Evolutionary conservation across 2,888 invertebrate genomes (phyloP), one percentile per base, ranked within the genome.

Genomic region (Itoplectis maculator): DNA sequence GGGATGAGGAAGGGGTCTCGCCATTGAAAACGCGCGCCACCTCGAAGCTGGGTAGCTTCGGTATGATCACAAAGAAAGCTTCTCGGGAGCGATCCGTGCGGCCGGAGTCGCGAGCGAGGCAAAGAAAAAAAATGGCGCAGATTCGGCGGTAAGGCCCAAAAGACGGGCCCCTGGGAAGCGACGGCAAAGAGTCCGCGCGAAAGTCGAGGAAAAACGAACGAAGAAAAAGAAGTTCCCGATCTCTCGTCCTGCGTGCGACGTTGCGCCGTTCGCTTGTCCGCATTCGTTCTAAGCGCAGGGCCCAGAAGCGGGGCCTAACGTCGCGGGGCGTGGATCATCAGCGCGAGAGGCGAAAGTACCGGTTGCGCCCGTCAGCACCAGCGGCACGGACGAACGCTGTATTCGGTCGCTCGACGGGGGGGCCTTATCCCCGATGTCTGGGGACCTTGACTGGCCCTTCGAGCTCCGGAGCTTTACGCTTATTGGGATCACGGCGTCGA

Each of bases 401-500:
- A 83, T 86, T 87, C 84, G 81, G 69, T 59, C 81, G 69, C 86
- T 83, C 85, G 82, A 87, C 86, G 81, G 87, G 86, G n/a, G 87
- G 87, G 87, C 86, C 87, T 81, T 80, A 85, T 72, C 83, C 76
- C 80, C 79, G 79, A 87, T 87, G 90, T 90, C 90, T 90, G 88
- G 89, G 88, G 90, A 88, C 90, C 90, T 90, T 89, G 90, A 88
- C 87, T 88, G 88, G 84, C 82, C 77, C 85, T 85, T 81, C 69
- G 81, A 86, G 79, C 79, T 82, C 59, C 93, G 65, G 23, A 59
- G 56, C 73, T 66, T 65, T 66, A 65, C 70, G 45, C 63, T 75
- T 51, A 66, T 63, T 47, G 45, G 59, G 40, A 68, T 49, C 56
- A 42, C 8, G 40, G 61, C 61, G 66, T 69, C 54, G 56, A 42